Percentiles rank a stretch among this genome's conserved stretches.
Conservation (phyloP, 2,888 invertebrate species). For the Hirtodrosophila histrioides region DNA sequence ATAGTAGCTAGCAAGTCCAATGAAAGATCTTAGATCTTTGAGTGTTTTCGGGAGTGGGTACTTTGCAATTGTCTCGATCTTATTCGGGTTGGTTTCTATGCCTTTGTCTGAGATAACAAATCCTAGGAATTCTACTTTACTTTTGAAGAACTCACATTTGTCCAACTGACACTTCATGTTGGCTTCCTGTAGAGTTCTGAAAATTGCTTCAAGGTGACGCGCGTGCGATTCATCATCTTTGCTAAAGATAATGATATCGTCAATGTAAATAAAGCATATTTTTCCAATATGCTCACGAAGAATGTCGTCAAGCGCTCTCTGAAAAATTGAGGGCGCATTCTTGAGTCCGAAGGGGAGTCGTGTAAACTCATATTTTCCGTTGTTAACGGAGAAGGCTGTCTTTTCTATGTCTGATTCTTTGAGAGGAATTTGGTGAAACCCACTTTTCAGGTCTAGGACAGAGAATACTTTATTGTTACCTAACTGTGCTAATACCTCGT, state of each 20-base stretch:
- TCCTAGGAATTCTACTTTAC: constrained; percentile 26
- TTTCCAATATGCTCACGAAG: constrained; percentile 31
- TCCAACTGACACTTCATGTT: constrained; percentile 35
- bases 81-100: constrained; percentile 13
- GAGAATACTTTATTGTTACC: constrained; percentile 22
- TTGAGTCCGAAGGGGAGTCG: constrained; percentile 28
- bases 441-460: constrained; percentile 22
- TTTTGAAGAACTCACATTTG: constrained; percentile 35
- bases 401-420: constrained; percentile 20
- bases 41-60: constrained; percentile 6
- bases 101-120: constrained; percentile 9
- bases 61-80: constrained; percentile 5
- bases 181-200: no score
- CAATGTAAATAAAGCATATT: constrained; percentile 36
- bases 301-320: constrained; percentile 31
- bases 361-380: constrained; percentile 26
- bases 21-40: constrained; percentile 9
- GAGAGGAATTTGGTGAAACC: constrained; percentile 26
- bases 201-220: constrained; percentile 21
- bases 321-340: constrained; percentile 21
- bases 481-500: constrained; percentile 16
- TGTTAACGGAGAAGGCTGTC: constrained; percentile 30
- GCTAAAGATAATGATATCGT: constrained; percentile 42
- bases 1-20: no score
- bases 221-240: constrained; percentile 21